A percentile compares a stretch with the other conserved stretches of the same genome.
Conservation (phyloP, 2,113 vertebrate species). For the Hiodon tergisus region DNA sequence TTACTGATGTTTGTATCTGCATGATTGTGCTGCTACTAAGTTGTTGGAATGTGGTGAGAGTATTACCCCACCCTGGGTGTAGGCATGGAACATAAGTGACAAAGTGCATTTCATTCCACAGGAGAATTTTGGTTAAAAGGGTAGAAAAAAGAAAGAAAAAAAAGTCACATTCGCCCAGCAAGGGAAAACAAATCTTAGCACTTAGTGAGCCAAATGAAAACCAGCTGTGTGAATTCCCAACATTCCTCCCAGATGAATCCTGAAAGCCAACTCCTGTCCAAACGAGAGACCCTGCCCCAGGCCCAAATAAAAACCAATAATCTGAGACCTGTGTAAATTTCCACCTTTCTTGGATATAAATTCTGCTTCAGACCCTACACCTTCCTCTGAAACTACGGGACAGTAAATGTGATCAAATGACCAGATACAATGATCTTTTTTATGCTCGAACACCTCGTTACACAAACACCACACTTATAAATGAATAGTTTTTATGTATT, state of each 20-base stretch:
- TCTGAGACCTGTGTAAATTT: slow-evolving; percentile 1
- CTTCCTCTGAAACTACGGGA: neutral
- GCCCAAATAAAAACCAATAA: neutral
- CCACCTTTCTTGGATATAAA: neutral
- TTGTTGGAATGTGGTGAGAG: neutral
- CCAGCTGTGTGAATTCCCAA: slow-evolving; percentile 31
- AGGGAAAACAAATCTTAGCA: neutral
- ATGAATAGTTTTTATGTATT: neutral
- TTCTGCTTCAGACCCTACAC: neutral
- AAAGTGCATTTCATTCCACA: neutral
- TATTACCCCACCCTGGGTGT: neutral
- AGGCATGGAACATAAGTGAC: neutral
- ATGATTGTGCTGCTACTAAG: neutral
- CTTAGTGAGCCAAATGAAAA: slow-evolving; percentile 3
- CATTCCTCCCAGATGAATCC: slow-evolving; percentile 19
- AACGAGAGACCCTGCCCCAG: neutral
- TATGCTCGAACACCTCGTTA: neutral
- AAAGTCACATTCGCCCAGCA: neutral
- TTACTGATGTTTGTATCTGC: no score
- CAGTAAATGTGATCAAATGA: no score
- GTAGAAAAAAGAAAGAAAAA: no score
- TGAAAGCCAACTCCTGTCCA: slow-evolving; percentile 26
- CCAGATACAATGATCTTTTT: no score
- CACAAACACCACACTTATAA: neutral
- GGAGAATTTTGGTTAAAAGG: neutral